Percentiles rank a stretch among this genome's conserved stretches.
These are phyloP conservation scores for Musca vetustissima DNA, from an alignment of 1,140 invertebrate genomes.

Conservation along the genomic window DNA sequence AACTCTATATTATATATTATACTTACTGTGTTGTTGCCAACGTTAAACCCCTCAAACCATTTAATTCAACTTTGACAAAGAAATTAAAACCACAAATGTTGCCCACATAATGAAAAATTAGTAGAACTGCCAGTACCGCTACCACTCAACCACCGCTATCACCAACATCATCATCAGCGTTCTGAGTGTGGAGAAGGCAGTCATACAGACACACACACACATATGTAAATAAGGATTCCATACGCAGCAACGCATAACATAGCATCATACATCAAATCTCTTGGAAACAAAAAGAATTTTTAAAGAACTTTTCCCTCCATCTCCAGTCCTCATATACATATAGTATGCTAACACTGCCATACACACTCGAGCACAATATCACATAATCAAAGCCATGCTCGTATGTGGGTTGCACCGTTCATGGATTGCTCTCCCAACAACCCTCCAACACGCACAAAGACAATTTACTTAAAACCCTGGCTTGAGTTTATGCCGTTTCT, in stretches of 20 bases:
- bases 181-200: background rate
- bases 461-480: conserved; percentile 14
- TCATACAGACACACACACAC: background rate
- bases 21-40: too few relatives aligned
- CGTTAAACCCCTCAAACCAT: conserved; percentile 3
- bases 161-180: background rate
- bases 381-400: too few relatives aligned
- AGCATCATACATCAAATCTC: conserved; percentile 24
- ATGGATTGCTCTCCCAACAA: background rate
- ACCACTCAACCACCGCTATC: background rate
- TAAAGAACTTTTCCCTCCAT: background rate
- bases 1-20: too few relatives aligned
- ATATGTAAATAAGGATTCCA: conserved; percentile 14
- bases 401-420: too few relatives aligned
- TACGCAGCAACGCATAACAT: background rate
- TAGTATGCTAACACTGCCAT: too few relatives aligned
- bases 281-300: conserved; percentile 26
- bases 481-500: conserved; percentile 4
- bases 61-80: conserved; percentile 15
- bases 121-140: conserved; percentile 13
- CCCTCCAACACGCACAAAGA: background rate
- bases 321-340: background rate
- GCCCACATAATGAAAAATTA: conserved; percentile 26
- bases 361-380: too few relatives aligned
- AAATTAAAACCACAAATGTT: conserved; percentile 27